phyloP scores from a whole-genome alignment of 2,113 vertebrate species.

The Pleuronectes platessa region DNA sequence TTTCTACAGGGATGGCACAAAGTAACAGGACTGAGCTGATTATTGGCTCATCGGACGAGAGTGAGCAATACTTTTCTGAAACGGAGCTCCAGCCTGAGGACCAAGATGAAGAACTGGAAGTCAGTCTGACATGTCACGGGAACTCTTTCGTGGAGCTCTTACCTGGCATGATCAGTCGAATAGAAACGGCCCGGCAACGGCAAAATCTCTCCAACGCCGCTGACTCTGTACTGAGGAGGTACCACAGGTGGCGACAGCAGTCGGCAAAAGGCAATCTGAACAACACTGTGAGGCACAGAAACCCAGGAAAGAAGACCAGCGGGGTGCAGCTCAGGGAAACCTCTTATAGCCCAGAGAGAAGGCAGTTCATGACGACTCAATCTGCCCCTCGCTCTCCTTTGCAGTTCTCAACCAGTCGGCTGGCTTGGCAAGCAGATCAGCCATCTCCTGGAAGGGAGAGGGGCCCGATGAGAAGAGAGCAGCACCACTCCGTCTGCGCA shows the following conservation, averaged over 20 bases:
- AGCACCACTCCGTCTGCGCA: slow-evolving; percentile 13
- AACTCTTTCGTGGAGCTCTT: slow-evolving; percentile 74
- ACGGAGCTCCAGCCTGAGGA: slow-evolving; percentile 62
- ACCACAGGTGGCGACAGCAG: slow-evolving; percentile 66
- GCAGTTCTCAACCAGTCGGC: not conserved
- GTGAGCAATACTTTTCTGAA: slow-evolving; percentile 16
- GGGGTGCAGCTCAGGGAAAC: not conserved
- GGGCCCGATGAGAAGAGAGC: not conserved
- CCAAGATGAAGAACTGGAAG: slow-evolving; percentile 73
- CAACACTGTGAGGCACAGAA: slow-evolving; percentile 4
- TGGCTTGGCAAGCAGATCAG: slow-evolving; percentile 1
- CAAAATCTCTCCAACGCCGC: slow-evolving; percentile 59
- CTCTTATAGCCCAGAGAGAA: not conserved
- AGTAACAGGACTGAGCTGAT: slow-evolving; percentile 25
- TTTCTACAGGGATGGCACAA: slow-evolving; percentile 34
- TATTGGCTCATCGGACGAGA: slow-evolving; percentile 30
- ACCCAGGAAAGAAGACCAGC: not conserved
- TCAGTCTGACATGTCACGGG: slow-evolving; percentile 65
- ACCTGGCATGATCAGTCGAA: slow-evolving; percentile 75
- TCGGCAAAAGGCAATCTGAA: slow-evolving; percentile 22
- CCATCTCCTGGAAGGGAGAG: slow-evolving; percentile 30
- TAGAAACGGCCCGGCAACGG: slow-evolving; percentile 59
- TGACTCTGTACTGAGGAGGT: slow-evolving; percentile 67
- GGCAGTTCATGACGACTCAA: not conserved
- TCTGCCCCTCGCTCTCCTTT: not conserved